These are phyloP conservation scores for Gyps fulvus DNA, from an alignment of 2,113 vertebrate genomes.

Conservation along the genomic window DNA sequence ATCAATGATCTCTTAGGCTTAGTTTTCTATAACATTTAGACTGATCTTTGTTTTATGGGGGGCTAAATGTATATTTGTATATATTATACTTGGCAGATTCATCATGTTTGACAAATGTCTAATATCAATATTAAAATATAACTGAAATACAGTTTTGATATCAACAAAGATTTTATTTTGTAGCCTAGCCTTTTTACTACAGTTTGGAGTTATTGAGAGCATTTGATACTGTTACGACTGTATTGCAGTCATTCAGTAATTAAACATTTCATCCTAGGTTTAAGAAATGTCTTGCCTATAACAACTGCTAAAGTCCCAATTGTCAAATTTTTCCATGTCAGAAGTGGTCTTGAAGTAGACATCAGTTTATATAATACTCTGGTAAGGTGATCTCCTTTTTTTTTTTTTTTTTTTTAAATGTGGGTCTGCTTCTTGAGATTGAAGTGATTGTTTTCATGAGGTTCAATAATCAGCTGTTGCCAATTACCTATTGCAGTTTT, in stretches of 20 bases:
- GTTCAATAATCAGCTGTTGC: neutral
- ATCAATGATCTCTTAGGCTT: neutral
- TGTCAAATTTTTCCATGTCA: conserved; percentile 90
- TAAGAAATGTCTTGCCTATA: conserved; percentile 92
- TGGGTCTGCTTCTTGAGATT: neutral
- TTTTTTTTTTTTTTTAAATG: neutral
- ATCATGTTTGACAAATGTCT: neutral
- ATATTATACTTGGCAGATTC: neutral
- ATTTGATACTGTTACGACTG: neutral
- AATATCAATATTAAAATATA: neutral
- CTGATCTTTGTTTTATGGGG: neutral
- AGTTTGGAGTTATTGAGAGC: neutral
- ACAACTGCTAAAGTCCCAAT: conserved; percentile 96
- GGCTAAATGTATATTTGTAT: neutral
- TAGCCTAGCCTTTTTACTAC: neutral
- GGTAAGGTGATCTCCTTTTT: conserved; percentile 70
- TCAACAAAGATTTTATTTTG: neutral
- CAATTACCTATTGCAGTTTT: neutral
- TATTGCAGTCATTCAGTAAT: neutral
- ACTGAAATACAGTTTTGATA: neutral
- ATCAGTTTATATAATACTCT: conserved; percentile 96
- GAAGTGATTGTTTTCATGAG: neutral
- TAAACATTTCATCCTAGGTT: conserved; percentile 69
- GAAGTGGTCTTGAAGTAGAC: conserved; percentile 91
- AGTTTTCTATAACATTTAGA: neutral